Conservation (phyloP, 2,888 invertebrate species). For the Mesochorus sp. region DNA sequence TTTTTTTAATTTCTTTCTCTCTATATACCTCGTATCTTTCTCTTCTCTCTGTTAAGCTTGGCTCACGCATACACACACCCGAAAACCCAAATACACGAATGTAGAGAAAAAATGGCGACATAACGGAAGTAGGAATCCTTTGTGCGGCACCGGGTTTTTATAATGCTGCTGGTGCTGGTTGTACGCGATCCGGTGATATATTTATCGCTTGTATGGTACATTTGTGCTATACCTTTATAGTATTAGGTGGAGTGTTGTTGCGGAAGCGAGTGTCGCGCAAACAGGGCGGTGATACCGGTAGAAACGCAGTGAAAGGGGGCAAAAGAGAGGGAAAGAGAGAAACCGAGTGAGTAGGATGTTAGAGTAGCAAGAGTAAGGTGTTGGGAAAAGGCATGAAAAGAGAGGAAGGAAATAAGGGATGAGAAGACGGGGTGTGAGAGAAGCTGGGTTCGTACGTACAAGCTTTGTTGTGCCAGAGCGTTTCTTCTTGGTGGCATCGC, state of each 20-base stretch:
- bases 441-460: slow-evolving; percentile 14
- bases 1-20: not conserved
- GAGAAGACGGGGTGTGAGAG: not conserved
- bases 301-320: slow-evolving; percentile 1
- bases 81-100: slow-evolving; percentile 1
- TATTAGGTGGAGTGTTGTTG: slow-evolving; percentile 44
- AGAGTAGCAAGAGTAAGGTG: slow-evolving; percentile 23
- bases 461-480: slow-evolving; percentile 21
- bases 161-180: slow-evolving; percentile 40
- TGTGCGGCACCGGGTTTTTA: slow-evolving; percentile 47
- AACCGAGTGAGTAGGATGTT: not conserved
- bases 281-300: slow-evolving; percentile 28
- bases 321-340: not conserved
- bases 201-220: slow-evolving; percentile 6
- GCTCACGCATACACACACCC: not conserved
- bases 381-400: slow-evolving; percentile 15
- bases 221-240: slow-evolving; percentile 9
- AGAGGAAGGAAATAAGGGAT: slow-evolving; percentile 12
- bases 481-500: slow-evolving; percentile 41
- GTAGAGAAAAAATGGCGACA: slow-evolving; percentile 40
- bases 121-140: slow-evolving; percentile 59
- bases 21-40: not conserved
- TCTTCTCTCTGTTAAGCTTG: slow-evolving; percentile 38
- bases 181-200: slow-evolving; percentile 45
- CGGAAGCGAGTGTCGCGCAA: slow-evolving; percentile 52